These are phyloP conservation scores for Ophioninae sp. DNA, from an alignment of 2,888 invertebrate genomes.

Conservation along the genomic window DNA sequence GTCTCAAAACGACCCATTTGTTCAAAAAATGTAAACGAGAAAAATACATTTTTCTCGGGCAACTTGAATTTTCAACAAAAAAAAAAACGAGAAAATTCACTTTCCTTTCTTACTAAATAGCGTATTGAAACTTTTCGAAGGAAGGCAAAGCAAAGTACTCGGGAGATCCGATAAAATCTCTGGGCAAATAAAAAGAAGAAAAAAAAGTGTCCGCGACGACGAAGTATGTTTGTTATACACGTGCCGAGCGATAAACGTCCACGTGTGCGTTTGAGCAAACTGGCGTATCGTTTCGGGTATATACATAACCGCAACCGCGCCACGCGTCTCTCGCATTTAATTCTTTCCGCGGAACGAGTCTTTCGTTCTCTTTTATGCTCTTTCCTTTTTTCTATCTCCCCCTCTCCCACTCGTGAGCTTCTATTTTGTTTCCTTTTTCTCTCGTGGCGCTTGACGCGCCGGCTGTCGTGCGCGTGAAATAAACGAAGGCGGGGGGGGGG, in stretches of 20 bases:
- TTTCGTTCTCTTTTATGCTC: not conserved
- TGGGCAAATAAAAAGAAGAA: not conserved
- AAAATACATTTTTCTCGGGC: no score
- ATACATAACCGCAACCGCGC: slow-evolving; percentile 50
- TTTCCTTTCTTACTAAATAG: no score
- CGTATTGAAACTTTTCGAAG: no score
- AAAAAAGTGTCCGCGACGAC: slow-evolving; percentile 6
- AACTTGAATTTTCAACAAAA: no score
- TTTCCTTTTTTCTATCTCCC: not conserved
- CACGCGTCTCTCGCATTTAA: slow-evolving; percentile 43
- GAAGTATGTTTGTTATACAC: slow-evolving; percentile 22
- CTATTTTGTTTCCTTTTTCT: not conserved
- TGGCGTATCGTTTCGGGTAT: slow-evolving; percentile 13
- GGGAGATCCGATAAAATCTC: no score
- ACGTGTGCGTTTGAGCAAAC: slow-evolving; percentile 31
- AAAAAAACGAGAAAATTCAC: no score
- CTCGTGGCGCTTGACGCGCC: slow-evolving; percentile 9
- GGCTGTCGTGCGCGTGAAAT: slow-evolving; percentile 27
- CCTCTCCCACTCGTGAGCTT: not conserved
- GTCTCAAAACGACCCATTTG: no score
- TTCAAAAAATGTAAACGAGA: no score
- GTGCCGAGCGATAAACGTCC: slow-evolving; percentile 32
- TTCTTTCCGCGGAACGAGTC: slow-evolving; percentile 49
- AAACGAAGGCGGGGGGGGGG: slow-evolving; percentile 40
- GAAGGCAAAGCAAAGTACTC: no score